These are phyloP conservation scores for Diadema setosum DNA, from an alignment of 35 echinoderm and acorn worm genomes.

Conservation along the genomic window DNA sequence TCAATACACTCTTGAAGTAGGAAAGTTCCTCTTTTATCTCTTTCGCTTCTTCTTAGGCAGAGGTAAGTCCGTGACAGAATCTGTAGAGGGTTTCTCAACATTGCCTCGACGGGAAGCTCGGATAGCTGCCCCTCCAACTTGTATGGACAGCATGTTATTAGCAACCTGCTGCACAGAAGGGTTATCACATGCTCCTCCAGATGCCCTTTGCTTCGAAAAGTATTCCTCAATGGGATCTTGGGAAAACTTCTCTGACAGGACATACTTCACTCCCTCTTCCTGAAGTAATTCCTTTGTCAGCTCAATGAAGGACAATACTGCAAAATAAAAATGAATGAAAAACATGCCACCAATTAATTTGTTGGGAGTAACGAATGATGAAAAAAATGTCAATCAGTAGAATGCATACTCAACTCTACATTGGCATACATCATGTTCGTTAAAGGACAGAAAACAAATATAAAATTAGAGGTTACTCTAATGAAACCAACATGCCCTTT, in stretches of 20 bases:
- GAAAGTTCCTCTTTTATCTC: not conserved
- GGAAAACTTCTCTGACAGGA: slow-evolving; percentile 52
- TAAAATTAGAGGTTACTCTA: no score
- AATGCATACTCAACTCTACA: no score
- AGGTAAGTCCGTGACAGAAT: not conserved
- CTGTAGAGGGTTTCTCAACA: not conserved
- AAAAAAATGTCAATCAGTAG: no score
- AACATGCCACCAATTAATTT: not conserved
- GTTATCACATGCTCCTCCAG: slow-evolving; percentile 32
- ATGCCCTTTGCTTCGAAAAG: slow-evolving; percentile 33
- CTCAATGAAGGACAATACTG: slow-evolving; percentile 57
- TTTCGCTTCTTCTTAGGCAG: not conserved
- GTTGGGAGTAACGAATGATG: not conserved
- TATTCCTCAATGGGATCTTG: slow-evolving; percentile 54
- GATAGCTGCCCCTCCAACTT: not conserved
- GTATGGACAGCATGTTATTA: slow-evolving; percentile 3
- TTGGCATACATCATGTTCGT: no score
- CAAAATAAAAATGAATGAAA: not conserved
- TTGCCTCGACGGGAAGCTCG: not conserved
- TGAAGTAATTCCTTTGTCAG: slow-evolving; percentile 37
- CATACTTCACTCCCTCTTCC: slow-evolving; percentile 32
- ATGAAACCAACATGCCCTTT: no score
- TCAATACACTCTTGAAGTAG: not conserved
- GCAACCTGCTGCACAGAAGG: slow-evolving; percentile 43
- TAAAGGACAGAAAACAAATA: no score